Conservation (phyloP, 2,797 vertebrate genomes). For the Lates japonicus region DNA sequence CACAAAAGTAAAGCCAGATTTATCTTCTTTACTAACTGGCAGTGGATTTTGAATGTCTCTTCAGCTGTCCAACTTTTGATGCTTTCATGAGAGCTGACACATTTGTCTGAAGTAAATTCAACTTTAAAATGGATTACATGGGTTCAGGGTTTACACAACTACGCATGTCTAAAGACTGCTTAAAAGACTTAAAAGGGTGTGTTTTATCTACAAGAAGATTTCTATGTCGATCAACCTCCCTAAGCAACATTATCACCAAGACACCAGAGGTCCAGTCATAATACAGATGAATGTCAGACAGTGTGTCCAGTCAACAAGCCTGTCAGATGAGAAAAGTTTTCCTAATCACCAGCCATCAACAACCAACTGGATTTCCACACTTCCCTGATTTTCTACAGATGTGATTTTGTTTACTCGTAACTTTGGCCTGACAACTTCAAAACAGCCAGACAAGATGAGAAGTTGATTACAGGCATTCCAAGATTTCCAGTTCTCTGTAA, state of each 20-base stretch:
- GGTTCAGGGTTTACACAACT: background rate
- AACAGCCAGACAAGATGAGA: slow-evolving; percentile 54
- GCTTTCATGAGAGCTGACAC: background rate
- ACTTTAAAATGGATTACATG: slow-evolving; percentile 4
- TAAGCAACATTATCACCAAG: background rate
- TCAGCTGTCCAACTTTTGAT: background rate
- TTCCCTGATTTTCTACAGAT: slow-evolving; percentile 63
- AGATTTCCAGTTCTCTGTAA: slow-evolving; percentile 23
- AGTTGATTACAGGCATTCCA: slow-evolving; percentile 55
- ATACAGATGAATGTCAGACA: slow-evolving; percentile 17
- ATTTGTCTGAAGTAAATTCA: background rate
- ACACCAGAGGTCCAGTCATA: background rate
- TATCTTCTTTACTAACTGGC: background rate
- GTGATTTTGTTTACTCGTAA: slow-evolving; percentile 60
- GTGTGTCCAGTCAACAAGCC: slow-evolving; percentile 16
- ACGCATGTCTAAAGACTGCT: background rate
- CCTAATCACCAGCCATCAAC: slow-evolving; percentile 39
- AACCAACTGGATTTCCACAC: slow-evolving; percentile 37
- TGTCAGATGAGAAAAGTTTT: slow-evolving; percentile 36
- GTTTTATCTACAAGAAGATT: slow-evolving; percentile 5
- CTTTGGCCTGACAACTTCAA: slow-evolving; percentile 33
- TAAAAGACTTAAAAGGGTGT: background rate
- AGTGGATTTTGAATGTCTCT: too few species aligned
- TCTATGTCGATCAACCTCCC: slow-evolving; percentile 18
- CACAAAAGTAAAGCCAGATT: background rate